Evolutionary conservation across 2,113 vertebrate species (phyloP), one percentile per base, ranked within the genome.

Genomic region (Noctilio leporinus): DNA sequence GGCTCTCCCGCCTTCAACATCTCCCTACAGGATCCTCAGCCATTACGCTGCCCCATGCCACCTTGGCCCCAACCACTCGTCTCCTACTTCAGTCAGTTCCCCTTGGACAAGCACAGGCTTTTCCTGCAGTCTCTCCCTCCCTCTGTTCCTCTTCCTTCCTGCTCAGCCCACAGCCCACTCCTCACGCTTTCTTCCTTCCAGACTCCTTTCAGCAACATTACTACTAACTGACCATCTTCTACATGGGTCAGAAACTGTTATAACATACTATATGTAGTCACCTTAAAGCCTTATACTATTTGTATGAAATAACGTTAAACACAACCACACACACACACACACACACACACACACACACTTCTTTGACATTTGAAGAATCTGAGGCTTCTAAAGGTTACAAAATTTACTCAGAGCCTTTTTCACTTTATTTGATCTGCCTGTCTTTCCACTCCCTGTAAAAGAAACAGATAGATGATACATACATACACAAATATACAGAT

Each of bases 311-410:
- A n/a, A 55, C 33, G 45, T 45, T 33, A 80, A 5, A 28, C 43
- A 45, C 35, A 24, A 49, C 69, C 17, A 64, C 2, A 6, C 2
- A 55, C 10, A 24, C 20, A 14, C 26, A 49, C n/a, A 57, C 38
- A 38, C 35, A 57, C 38, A 47, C 19, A 49, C 14, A n/a, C 38
- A 35, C 53, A 57, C 38, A 43, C 28, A 22, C 20, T 55, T 45
- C 59, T 77, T 33, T 64, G 76, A 89, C 35, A 95, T 49, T 5
- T 49, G 43, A 83, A 92, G 69, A 73, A 47, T 40, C 19, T 35
- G 62, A 91, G 22, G 17, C 51, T 87, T 28, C 55, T 19, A n/a
- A 69, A 67, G 5, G 30, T 65, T 49, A 72, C 72, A 70, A 75
- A 51, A 15, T 64, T 47, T 49, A 55, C 51, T 72, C 12, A 70